Evolutionary conservation across 2,888 invertebrate species (phyloP), one percentile per base, ranked within the genome.

Genomic region (Bombylius discolor): DNA sequence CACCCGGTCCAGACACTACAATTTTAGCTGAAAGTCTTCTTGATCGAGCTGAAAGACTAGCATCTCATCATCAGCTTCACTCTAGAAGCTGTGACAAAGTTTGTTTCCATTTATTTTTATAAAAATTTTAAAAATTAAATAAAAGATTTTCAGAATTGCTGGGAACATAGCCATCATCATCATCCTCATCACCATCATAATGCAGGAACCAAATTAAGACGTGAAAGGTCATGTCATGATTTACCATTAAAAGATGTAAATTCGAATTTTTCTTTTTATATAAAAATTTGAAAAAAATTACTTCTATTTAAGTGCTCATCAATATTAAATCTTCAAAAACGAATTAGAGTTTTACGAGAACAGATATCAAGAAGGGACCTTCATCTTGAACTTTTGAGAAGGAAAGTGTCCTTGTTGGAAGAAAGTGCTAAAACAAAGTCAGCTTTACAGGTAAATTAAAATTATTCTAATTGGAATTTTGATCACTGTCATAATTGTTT

Each of bases 291-390:
- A 23, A 23, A 23, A 23, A 23, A 23, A 23, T 2, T 23, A 23
- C 23, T 23, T 12, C 46, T 52, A 14, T 71, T 72, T 47, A 75
- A 89, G 88, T 89, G 88, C 33, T 86, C 85, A 8, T 83, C 88
- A n/a, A 87, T 91, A 52, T 93, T 94, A 72, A 91, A 90, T 68
- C 53, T 95, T 46, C 94, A 95, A 73, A 79, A 93, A 58, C 81
- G 93, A 60, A 85, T 92, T 45, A 82, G 92, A 62, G 87, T 87
- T 8, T 75, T 94, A 13, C 80, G 93, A 52, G 95, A 95, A 69
- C 94, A 96, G 70, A 78, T 95, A 39, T 93, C 94, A 68, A 82
- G 93, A 56, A 85, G 93, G 66, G 96, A 96, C 69, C 78, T 95
- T 47, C 95, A 96, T 70, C 76, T 95, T 67, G 95, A 96, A 73